Conservation (phyloP, 2,888 invertebrate species). For the Trilocha varians region DNA sequence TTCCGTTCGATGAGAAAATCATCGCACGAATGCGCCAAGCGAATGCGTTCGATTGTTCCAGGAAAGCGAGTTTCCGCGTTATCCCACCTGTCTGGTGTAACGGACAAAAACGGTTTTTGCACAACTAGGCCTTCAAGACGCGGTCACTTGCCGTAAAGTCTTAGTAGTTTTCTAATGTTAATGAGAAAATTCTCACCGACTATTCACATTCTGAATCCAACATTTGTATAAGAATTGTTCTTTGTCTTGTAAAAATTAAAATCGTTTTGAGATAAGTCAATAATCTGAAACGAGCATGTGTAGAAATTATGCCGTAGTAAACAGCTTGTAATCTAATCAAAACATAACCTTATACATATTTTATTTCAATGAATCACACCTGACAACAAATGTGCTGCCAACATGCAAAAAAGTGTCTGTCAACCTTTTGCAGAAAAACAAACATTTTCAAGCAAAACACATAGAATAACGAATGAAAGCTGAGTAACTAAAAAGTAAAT, state of each 20-base stretch:
- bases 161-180: too few relatives aligned
- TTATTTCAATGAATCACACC: conserved; percentile 27
- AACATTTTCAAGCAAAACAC: conserved; percentile 10
- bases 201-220: too few relatives aligned
- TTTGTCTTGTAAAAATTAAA: too few relatives aligned
- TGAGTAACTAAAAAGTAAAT: too few relatives aligned
- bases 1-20: conserved; percentile 40
- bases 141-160: conserved; percentile 24
- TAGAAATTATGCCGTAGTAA: too few relatives aligned
- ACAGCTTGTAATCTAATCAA: conserved; percentile 16
- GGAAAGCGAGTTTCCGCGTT: conserved; percentile 38
- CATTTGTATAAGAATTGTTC: too few relatives aligned
- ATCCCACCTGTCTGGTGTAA: conserved; percentile 38
- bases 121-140: conserved; percentile 47
- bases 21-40: conserved; percentile 43
- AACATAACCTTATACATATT: conserved; percentile 37
- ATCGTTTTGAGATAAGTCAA: too few relatives aligned
- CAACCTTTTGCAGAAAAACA: conserved; percentile 5
- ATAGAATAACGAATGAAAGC: too few relatives aligned
- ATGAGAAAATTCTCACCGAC: too few relatives aligned
- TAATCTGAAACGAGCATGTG: too few relatives aligned
- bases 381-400: conserved; percentile 20
- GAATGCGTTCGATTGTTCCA: conserved; percentile 47
- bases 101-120: conserved; percentile 56
- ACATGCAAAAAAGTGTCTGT: conserved; percentile 22